Evolutionary conservation across 1,140 invertebrate genomes (phyloP), one percentile per base, ranked within the genome.

Genomic region (Anagrus nilaparvatae): DNA sequence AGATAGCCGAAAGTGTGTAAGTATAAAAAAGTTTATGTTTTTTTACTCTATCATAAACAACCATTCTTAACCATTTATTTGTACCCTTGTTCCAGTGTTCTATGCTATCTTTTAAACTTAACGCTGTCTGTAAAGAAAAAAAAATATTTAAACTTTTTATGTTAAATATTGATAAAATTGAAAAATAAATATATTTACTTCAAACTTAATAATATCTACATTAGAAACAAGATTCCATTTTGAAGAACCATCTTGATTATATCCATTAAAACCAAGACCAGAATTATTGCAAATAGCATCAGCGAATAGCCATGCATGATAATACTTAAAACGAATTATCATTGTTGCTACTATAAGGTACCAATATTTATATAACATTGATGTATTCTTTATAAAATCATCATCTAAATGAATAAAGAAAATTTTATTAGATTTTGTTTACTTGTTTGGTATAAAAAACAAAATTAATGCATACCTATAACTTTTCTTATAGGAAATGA

Each of bases 251-350:
- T 82, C 65, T 25, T 76, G 68, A 53, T 82, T 75, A 52, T 81
- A 88, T 1, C 91, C 91, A 56, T 80, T 84, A 61, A 88, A 95
- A 9, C 93, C 93, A 47, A 97, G 74, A 2, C 94, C 94, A 7
- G 85, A 86, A 56, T 90, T 85, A 63, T 97, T 96, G 61, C 89
- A 95, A 49, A 95, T 84, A 1, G 87, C 85, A 65, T 97, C 94
- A 8, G 87, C 88, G 32, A 97, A 70, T 24, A 89, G 73, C 93
- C 94, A 98, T 4, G 92, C 95, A 60, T 94, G 88, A 67, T 97
- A 97, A 70, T 97, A 97, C 67, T 96, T 96, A 58, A 84, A 84
- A 44, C 91, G 76, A 42, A 82, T 79, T 25, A 86, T 67, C 48
- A 86, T 75, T 19, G 87, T 87, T 14, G 78, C 73, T 27, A 87